Base-by-base conservation (phyloP, 2,113 vertebrate species). In the Conger conger region DNA sequence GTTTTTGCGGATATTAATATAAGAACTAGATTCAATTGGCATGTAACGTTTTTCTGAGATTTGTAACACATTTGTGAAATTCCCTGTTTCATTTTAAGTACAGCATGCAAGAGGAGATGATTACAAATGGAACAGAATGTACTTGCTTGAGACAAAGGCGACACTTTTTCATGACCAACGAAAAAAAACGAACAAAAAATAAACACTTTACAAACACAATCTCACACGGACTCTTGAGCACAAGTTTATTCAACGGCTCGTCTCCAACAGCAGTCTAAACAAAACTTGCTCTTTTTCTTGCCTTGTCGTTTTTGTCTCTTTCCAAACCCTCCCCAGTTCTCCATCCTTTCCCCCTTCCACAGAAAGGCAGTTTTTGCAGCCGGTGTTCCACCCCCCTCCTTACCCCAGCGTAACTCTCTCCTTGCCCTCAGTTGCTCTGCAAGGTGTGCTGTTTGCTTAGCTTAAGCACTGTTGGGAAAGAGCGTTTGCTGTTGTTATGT, bases 371-470 rank as follows among this genome's bases (percentile, higher is more conserved):
- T 6, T 23, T 9, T 20, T 30, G 18, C 53, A 27, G 30, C 17
- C 78, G 0, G 18, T 30, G 38, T 27, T 45, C 4, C 35, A 30
- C 7, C 8, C 36, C 8, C 68, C 82, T 38, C 73, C 68, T 50
- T 23, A 11, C 36, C 13, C 54, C 4, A 37, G 23, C 23, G 4
- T 76, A 83, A 6, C n/a, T 50, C 36, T 27, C 45, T 9, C 40
- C 89, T 87, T 82, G 85, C 88, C 90, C 92, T 91, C 88, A 83
- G 85, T 88, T 91, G 89, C 89, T 90, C 42, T n/a, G 88, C 88
- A 91, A 92, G 91, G 91, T 92, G 92, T 85, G 83, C 87, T 93
- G 60, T 95, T 94, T 94, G 89, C 91, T 93, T 91, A 89, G 83
- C 88, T 53, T 89, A 89, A 93, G 91, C 90, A 90, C 87, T 89